phyloP scores from a whole-genome alignment of 2,888 invertebrate species.

The Synergus itoensis region DNA sequence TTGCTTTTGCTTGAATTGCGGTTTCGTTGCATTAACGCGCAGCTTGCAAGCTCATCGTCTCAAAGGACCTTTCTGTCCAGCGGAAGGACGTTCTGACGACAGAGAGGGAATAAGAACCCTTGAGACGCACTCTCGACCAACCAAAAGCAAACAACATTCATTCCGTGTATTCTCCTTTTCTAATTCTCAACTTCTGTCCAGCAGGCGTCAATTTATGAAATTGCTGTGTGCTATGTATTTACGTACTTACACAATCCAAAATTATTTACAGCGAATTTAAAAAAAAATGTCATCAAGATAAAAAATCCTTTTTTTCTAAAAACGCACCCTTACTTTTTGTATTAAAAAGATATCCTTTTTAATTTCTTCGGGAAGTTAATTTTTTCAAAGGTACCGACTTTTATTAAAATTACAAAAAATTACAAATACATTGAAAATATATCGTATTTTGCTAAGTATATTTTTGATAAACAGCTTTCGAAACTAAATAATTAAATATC shows the following conservation, averaged over 20 bases:
- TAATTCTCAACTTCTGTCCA: neutral
- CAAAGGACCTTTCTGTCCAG: conserved; percentile 7
- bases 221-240: neutral
- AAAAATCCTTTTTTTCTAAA: neutral
- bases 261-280: neutral
- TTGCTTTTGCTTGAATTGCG: conserved; percentile 7
- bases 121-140: neutral
- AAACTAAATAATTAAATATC: no score
- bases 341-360: no score
- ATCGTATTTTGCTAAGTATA: no score
- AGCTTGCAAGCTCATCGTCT: neutral
- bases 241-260: neutral
- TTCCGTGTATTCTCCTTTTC: neutral
- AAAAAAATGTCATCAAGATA: neutral
- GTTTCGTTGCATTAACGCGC: neutral
- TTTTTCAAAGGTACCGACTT: no score
- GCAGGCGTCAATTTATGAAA: neutral
- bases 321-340: no score
- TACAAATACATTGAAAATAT: no score
- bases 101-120: neutral
- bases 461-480: no score
- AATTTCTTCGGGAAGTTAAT: no score
- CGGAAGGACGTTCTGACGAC: neutral
- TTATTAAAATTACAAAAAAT: no score
- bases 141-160: neutral